Base-by-base conservation (phyloP, 2,888 invertebrate genomes). In the Brachypalpus laphriformis region DNA sequence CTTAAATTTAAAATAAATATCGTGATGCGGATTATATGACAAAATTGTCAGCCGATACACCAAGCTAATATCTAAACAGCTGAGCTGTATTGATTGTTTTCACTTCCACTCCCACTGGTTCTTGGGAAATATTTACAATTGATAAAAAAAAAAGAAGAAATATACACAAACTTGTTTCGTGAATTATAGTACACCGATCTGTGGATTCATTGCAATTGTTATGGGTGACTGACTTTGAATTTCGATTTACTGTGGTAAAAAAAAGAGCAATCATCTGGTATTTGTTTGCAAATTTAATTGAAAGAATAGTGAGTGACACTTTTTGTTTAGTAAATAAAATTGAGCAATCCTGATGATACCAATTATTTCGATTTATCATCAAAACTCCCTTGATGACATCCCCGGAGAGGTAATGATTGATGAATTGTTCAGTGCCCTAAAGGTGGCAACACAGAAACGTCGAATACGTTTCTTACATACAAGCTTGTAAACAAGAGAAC, bases 51-150 rank as follows among this genome's bases (percentile, higher is more conserved):
- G 20, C 18, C 51, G 28, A 20, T 42, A 61, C 20, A 14, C 8
- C 14, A 51, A 51, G 57, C 47, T 57, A 51, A 5, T 20, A 4
- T 22, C 1, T 8, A 28, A 7, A 14, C 40, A 40, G 40, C 6
- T 14, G 40, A n/a, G 11, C 37, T 2, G n/a, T 3, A 37, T 37
- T 14, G 11, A 37, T 37, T 25, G 51, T 51, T 51, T 25, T 20
- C 11, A 8, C 9, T 54, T 54, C 28, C 14, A 54, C 54, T 54
- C 28, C 54, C 54, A 31, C 28, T 8, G 25, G 54, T 54, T 54
- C 54, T 54, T 28, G 54, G 3, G 54, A 54, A 28, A 54, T 54
- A 28, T 28, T 54, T 54, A 28, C 28, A 49, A 49, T 49, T 49
- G 40, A 40, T 14, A 40, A 1, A 40, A 14, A 40, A 6, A 40